A percentile compares a stretch with the other conserved stretches of the same genome.
phyloP scores from a whole-genome alignment of 2,797 vertebrate genomes.

The Cirrhinus molitorella region DNA sequence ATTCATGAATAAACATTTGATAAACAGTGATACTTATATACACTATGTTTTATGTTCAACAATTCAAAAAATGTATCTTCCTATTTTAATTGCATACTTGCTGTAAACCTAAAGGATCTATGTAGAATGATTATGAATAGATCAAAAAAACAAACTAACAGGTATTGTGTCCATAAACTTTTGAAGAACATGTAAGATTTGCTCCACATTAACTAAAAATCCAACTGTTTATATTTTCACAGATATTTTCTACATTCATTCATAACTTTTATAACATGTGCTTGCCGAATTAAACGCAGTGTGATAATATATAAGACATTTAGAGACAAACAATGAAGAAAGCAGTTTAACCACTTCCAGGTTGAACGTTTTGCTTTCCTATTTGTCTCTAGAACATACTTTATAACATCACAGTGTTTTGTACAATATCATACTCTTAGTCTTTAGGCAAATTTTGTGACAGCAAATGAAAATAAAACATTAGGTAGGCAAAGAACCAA shows the following conservation, averaged over 20 bases:
- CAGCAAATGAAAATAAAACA: neutral
- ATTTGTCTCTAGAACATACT: constrained; percentile 4
- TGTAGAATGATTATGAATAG: neutral
- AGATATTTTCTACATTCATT: neutral
- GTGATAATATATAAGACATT: neutral
- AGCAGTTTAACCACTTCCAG: constrained; percentile 8
- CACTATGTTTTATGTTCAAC: neutral
- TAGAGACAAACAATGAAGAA: neutral
- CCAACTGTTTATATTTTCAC: too few relatives aligned
- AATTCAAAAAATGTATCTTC: neutral
- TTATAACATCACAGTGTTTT: neutral
- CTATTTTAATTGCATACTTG: neutral
- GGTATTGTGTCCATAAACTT: neutral
- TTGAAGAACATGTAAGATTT: neutral
- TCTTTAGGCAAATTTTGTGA: neutral
- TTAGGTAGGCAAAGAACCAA: neutral
- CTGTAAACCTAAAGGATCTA: neutral
- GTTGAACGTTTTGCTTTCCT: neutral
- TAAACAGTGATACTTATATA: neutral
- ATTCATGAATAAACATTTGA: neutral
- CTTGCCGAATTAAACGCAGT: neutral
- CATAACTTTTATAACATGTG: neutral
- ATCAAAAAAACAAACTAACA: neutral
- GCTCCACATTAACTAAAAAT: neutral
- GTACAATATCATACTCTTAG: neutral